Evolutionary conservation across 2,888 invertebrate genomes (phyloP), one percentile per base, ranked within the genome.

Genomic region (Phyllotreta striolata): DNA sequence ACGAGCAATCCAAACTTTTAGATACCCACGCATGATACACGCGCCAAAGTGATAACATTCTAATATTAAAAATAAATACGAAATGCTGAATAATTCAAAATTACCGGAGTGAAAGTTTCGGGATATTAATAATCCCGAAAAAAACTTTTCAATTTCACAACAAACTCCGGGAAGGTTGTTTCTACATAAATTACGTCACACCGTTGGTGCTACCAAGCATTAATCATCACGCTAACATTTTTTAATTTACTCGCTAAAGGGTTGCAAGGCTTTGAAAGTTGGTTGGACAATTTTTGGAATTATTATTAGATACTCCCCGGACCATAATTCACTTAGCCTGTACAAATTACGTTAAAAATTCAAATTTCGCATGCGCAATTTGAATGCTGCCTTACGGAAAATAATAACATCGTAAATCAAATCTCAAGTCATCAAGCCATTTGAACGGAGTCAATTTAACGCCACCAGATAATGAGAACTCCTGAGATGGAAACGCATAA

Each of bases 231-330:
- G 40, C 55, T 37, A 44, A 63, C 54, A 49, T 63, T 63, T 61
- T 63, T 55, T 55, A 63, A 63, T 63, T 59, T 49, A 55, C 63
- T 59, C 39, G 37, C 63, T 55, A 63, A 55, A 63, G 63, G 59
- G 55, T 59, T 63, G 55, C 47, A 55, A 12, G 54, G 59, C 63
- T 63, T 41, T 44, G 34, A 55, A 63, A 63, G 41, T 63, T 63
- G 58, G 46, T 51, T 35, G 47, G 55, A 59, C 55, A 54, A 49
- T 54, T 58, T 59, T 54, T 52, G 44, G 44, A 60, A 60, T 60
- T 60, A 60, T 60, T 54, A 60, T 60, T 54, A 60, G 43, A 60
- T 60, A 52, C 14, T 44, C 60, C 51, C 37, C 43, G 43, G 44
- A 54, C 52, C 60, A 38, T 60, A 60, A 60, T 34, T 60, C 60